Base-by-base conservation (phyloP, 2,888 invertebrate species). In the Drosophila koepferae region DNA sequence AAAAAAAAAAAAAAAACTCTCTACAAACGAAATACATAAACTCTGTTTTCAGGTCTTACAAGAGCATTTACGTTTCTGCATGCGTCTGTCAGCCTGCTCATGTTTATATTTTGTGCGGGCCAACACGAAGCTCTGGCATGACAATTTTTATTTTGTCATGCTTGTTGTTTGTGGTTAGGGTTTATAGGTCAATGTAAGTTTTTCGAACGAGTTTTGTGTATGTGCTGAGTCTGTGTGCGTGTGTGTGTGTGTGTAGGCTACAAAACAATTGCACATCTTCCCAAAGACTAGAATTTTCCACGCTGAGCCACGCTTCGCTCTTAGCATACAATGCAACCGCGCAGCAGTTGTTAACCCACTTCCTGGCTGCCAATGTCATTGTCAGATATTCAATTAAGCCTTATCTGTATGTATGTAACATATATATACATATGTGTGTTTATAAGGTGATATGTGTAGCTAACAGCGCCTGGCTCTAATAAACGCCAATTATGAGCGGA, bases 181-280 rank as follows among this genome's bases (percentile, higher is more conserved):
- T 84, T 89, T 86, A 62, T 86, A 58, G 86, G 86, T 89, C 87
- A 86, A 53, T 74, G 63, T 78, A 63, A 54, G 67, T 65, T 69
- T 67, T 75, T 62, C 72, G 72, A 82, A 82, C 86, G 70, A 73
- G 87, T 85, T 86, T 81, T 60, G 58, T 49, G 18, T 51, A 16
- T 43, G 43, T 6, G 2, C 2, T 9, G 41, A n/a, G 34, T 34
- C 14, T 40, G 34, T 6, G 40, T 28, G 23, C 31, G 28, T 49
- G 40, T 44, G 46, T 23, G 28, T 49, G 40, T 44, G 46, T 23
- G 59, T 54, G 44, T 12, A 56, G 49, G 20, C 51, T 20, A 3
- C 46, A 79, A 75, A 80, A 82, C 89, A 86, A 85, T 87, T 87
- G 89, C 85, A 69, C 77, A 82, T 80, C 84, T 86, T 86, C 86